Evolutionary conservation across 2,888 invertebrate species (phyloP).

Genomic region (Beris morrisii): DNA sequence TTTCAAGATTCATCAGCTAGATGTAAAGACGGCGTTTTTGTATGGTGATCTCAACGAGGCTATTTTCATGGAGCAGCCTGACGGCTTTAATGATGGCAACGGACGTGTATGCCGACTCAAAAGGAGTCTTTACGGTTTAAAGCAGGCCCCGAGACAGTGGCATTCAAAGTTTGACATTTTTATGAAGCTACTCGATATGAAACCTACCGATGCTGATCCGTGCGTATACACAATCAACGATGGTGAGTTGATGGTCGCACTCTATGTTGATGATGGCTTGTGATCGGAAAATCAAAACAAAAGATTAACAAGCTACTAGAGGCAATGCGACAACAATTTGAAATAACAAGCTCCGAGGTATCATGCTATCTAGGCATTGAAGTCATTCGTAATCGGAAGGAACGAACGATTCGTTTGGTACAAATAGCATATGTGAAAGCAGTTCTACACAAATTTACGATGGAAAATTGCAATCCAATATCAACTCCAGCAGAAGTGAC

Average conservation of each 20-base stretch:
- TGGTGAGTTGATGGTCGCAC: background rate
- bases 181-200: too few relatives aligned
- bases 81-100: too few relatives aligned
- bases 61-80: too few relatives aligned
- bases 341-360: slow-evolving; percentile 36
- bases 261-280: slow-evolving; percentile 5
- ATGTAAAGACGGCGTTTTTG: too few relatives aligned
- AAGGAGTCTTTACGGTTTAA: too few relatives aligned
- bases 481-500: slow-evolving; percentile 30
- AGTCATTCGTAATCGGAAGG: background rate
- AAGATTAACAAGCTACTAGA: background rate
- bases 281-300: background rate
- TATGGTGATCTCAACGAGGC: too few relatives aligned
- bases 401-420: background rate
- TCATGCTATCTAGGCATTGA: slow-evolving; percentile 34
- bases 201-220: too few relatives aligned
- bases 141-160: too few relatives aligned
- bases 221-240: background rate
- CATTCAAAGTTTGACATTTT: too few relatives aligned
- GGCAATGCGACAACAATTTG: slow-evolving; percentile 12
- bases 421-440: slow-evolving; percentile 1
- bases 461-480: slow-evolving; percentile 38
- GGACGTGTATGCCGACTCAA: too few relatives aligned
- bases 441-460: slow-evolving; percentile 9
- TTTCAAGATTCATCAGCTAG: too few relatives aligned